phyloP scores from a whole-genome alignment of 2,113 vertebrate genomes.

The Phylloscopus trochilus region DNA sequence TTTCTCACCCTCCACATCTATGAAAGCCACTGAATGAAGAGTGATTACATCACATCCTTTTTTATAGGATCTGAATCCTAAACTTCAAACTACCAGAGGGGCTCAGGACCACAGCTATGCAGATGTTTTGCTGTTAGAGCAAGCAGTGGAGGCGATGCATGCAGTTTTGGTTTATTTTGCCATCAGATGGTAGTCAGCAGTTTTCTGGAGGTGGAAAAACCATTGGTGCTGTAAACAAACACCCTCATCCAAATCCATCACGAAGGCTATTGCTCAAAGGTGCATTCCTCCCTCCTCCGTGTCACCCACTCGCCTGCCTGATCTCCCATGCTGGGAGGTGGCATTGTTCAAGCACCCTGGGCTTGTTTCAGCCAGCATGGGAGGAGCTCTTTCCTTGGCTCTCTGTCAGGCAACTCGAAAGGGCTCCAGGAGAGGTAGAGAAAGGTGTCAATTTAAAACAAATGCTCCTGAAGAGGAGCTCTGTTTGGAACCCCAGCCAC shows the following conservation, averaged over 20 bases:
- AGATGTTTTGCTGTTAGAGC: neutral
- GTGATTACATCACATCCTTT: neutral
- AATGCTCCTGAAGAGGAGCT: fast-evolving
- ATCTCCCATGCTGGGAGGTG: neutral
- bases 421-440: neutral
- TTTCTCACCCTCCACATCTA: neutral
- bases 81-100: neutral
- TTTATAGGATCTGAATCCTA: neutral
- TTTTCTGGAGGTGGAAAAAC: neutral
- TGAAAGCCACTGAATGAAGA: neutral
- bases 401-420: neutral
- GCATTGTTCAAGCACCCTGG: neutral
- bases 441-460: neutral
- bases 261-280: neutral
- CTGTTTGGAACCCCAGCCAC: neutral
- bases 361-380: neutral
- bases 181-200: neutral
- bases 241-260: neutral
- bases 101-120: neutral
- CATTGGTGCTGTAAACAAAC: neutral
- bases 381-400: neutral
- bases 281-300: neutral
- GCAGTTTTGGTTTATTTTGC: neutral
- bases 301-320: neutral
- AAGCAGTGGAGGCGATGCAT: neutral